phyloP scores from a whole-genome alignment of 2,797 vertebrate genomes.

The Nyctibius grandis region DNA sequence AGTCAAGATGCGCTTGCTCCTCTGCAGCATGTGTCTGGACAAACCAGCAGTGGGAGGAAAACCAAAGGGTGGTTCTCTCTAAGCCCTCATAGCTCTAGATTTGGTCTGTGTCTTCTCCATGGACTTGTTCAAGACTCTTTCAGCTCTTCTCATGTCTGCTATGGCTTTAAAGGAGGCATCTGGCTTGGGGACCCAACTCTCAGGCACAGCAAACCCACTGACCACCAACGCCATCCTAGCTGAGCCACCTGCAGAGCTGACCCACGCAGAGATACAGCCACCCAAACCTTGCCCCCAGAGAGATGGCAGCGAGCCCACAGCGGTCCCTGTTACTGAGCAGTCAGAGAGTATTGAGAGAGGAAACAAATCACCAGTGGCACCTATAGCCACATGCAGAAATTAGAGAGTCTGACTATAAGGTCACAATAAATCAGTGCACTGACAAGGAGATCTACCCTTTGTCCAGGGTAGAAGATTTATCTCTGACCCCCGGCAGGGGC shows the following conservation, averaged over 20 bases:
- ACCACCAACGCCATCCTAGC: background rate
- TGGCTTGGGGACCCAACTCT: background rate
- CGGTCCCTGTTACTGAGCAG: accelerated
- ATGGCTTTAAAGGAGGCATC: background rate
- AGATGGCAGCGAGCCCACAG: background rate
- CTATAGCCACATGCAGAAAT: constrained; percentile 53
- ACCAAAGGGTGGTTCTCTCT: background rate
- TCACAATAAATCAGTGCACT: constrained; percentile 64
- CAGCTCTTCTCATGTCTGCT: background rate
- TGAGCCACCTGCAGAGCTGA: background rate
- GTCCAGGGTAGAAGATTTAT: constrained; percentile 65
- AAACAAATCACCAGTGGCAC: constrained; percentile 33
- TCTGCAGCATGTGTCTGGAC: background rate
- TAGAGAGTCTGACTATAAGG: constrained; percentile 64
- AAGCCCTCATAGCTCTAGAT: background rate
- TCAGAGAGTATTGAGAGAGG: background rate
- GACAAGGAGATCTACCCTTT: constrained; percentile 66
- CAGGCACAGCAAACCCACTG: background rate
- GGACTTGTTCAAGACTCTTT: background rate
- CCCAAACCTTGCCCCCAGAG: background rate
- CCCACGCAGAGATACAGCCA: background rate
- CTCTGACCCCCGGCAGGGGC: constrained; percentile 50
- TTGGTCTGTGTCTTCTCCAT: background rate
- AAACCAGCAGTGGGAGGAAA: background rate
- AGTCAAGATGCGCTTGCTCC: background rate